A percentile compares a stretch with the other conserved stretches of the same genome.
Conservation (phyloP, 1,140 invertebrate species). For the Zaprionus davidi region DNA sequence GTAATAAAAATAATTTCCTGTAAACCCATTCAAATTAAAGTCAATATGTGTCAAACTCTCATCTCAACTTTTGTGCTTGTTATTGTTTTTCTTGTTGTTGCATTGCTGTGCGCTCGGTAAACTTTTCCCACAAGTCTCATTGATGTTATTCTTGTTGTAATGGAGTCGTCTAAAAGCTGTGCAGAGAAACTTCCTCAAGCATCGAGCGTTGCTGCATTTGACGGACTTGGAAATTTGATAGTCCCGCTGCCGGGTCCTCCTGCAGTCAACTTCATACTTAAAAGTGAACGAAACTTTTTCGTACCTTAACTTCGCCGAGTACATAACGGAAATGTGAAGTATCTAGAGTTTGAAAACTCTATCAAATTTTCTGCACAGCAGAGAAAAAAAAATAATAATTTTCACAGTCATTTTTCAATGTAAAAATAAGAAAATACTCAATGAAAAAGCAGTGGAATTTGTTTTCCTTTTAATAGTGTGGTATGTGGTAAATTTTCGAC, state of each 20-base stretch:
- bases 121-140: constrained; percentile 33
- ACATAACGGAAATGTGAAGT: constrained; percentile 50
- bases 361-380: constrained; percentile 9
- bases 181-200: constrained; percentile 26
- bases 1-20: constrained; percentile 8
- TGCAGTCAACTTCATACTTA: constrained; percentile 40
- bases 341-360: constrained; percentile 40
- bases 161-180: constrained; percentile 1
- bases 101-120: neutral
- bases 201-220: constrained; percentile 44
- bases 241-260: constrained; percentile 6
- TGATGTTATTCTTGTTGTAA: constrained; percentile 37
- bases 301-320: constrained; percentile 22
- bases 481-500: constrained; percentile 25
- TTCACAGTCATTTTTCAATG: neutral
- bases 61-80: constrained; percentile 21
- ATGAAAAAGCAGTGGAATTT: constrained; percentile 20
- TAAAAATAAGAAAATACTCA: constrained; percentile 21
- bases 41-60: constrained; percentile 48
- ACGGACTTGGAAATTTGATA: constrained; percentile 52
- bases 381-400: constrained; percentile 32
- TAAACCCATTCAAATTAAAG: constrained; percentile 35
- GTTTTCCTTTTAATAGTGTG: constrained; percentile 22
- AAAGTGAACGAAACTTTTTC: constrained; percentile 43
- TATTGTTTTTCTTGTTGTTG: constrained; percentile 1